Conservation (phyloP, 2,888 invertebrate species). For the Heteropelma amictum region DNA sequence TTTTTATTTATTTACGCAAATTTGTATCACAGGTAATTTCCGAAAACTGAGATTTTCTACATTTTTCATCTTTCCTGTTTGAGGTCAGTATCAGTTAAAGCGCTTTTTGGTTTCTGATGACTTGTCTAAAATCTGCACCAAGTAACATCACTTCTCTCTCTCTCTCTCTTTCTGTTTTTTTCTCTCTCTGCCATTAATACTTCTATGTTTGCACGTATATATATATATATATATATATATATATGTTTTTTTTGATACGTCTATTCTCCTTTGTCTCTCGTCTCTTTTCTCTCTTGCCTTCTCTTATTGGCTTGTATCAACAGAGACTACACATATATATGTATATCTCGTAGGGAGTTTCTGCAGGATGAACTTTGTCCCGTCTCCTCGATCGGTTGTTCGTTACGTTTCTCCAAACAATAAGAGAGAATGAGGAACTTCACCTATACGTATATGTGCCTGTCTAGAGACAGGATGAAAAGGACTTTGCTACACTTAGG, state of each 20-base stretch:
- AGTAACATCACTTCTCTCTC: neutral
- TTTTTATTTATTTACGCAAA: too few relatives aligned
- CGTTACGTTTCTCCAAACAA: constrained; percentile 55
- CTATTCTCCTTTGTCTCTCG: neutral
- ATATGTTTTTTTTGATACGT: neutral
- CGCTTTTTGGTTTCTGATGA: too few relatives aligned
- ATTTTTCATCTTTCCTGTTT: too few relatives aligned
- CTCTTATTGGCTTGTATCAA: constrained; percentile 19
- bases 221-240: neutral
- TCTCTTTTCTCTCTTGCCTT: neutral
- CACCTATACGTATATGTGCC: neutral
- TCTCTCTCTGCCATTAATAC: constrained; percentile 23
- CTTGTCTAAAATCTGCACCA: too few relatives aligned
- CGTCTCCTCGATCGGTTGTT: constrained; percentile 46
- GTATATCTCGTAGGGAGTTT: constrained; percentile 27
- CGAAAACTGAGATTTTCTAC: too few relatives aligned
- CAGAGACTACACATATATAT: too few relatives aligned
- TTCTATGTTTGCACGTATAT: constrained; percentile 2
- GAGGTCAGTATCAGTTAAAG: too few relatives aligned
- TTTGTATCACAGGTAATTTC: too few relatives aligned
- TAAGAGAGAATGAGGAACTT: constrained; percentile 33
- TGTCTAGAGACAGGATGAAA: constrained; percentile 14
- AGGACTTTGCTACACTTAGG: constrained; percentile 26
- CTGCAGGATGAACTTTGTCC: constrained; percentile 37
- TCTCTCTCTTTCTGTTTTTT: neutral